Conservation (phyloP, 2,113 vertebrate genomes). For the Heterotis niloticus region DNA sequence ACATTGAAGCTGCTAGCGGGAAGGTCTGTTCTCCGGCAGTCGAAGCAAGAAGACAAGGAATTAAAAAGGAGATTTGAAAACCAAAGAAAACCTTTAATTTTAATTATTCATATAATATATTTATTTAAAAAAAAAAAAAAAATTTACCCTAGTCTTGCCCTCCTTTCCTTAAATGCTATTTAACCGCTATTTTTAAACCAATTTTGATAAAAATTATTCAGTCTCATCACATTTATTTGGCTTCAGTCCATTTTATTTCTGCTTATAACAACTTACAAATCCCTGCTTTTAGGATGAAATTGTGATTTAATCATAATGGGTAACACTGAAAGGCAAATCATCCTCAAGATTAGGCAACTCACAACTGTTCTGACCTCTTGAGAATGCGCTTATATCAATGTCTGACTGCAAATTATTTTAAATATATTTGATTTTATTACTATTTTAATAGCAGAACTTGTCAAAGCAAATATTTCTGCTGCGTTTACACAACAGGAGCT, state of each 20-base stretch:
- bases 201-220: constrained; percentile 6
- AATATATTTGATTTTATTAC: too few species aligned
- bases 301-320: background rate
- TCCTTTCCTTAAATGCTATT: background rate
- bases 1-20: too few species aligned
- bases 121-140: too few species aligned
- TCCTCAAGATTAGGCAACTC: constrained; percentile 2
- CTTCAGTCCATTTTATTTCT: too few species aligned
- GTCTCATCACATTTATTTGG: background rate
- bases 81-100: too few species aligned
- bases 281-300: constrained; percentile 5
- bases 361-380: background rate
- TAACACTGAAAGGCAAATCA: constrained; percentile 10
- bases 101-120: too few species aligned
- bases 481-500: background rate
- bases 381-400: background rate
- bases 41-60: too few species aligned
- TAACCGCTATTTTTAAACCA: background rate
- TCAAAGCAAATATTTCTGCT: background rate
- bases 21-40: too few species aligned
- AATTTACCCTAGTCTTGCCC: too few species aligned
- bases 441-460: too few species aligned
- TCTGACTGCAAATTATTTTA: background rate
- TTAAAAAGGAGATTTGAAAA: too few species aligned
- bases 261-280: background rate